Conservation (phyloP, 2,888 invertebrate species). For the Terebella lapidaria region DNA sequence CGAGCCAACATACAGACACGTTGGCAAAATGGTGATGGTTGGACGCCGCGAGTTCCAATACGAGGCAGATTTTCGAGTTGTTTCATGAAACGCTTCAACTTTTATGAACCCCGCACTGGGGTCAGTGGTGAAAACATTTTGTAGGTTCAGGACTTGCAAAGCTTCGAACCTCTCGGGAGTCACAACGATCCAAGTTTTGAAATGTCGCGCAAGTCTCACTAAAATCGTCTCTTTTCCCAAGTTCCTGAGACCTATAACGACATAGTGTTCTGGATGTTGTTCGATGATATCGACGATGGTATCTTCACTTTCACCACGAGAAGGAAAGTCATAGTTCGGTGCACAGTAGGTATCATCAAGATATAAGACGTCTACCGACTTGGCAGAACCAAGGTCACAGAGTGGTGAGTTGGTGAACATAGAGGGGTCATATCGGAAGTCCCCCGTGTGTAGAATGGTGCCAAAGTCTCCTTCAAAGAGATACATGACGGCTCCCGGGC, state of each 20-base stretch:
- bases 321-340: slow-evolving; percentile 45
- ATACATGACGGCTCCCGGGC: slow-evolving; percentile 55
- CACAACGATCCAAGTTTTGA: slow-evolving; percentile 43
- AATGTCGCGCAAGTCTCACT: slow-evolving; percentile 38
- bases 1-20: slow-evolving; percentile 38
- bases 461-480: slow-evolving; percentile 54
- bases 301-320: slow-evolving; percentile 34
- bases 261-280: slow-evolving; percentile 31
- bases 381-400: slow-evolving; percentile 7
- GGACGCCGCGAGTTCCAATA: slow-evolving; percentile 27
- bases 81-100: slow-evolving; percentile 33
- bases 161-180: slow-evolving; percentile 30
- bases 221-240: slow-evolving; percentile 53
- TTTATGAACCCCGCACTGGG: slow-evolving; percentile 30
- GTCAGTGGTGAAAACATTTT: slow-evolving; percentile 32
- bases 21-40: slow-evolving; percentile 45
- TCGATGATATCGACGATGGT: slow-evolving; percentile 42
- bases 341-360: slow-evolving; percentile 54
- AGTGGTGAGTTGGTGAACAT: slow-evolving; percentile 2
- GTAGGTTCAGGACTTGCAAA: slow-evolving; percentile 33
- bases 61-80: slow-evolving; percentile 30
- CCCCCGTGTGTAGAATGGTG: slow-evolving; percentile 53
- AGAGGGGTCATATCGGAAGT: slow-evolving; percentile 43
- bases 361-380: slow-evolving; percentile 47
- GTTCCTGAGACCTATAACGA: slow-evolving; percentile 41